Evolutionary conservation across 53 echinoderm and acorn worm species (phyloP), one percentile per base, ranked within the genome.

Genomic region (Henricia sp.): DNA sequence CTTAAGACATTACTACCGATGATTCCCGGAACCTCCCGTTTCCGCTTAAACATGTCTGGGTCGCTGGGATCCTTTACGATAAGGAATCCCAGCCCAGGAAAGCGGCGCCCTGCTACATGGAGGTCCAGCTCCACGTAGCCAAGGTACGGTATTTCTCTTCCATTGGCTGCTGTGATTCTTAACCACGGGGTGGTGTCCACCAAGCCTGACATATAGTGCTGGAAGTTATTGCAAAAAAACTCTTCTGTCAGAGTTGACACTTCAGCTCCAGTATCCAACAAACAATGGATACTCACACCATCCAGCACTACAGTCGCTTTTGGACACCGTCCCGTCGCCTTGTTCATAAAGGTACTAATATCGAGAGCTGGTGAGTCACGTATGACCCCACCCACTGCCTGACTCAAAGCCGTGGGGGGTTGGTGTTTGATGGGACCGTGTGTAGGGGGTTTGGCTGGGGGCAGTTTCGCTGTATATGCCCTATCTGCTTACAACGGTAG

Each of bases 191-290:
- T 25, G 67, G 14, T 12, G 17, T 65, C 26, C 50, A 50, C 21
- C n/a, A 20, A 17, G 66, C 37, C 20, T 66, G 66, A 9, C 6
- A 2, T 51, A n/a, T 12, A 16, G 36, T 2, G 38, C 37, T 5
- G 2, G 12, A 12, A 17, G 66, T 5, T 66, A 17, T 2, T 10
- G 14, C 6, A 38, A 2, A 2, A 36, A 6, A 6, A 66, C 36
- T 34, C 66, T 4, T 34, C 37, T 13, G 66, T 66, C 5, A 66
- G 13, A 13, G 66, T 66, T 5, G 66, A 37, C 19, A 66, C 66
- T 21, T 66, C 37, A 19, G 66, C 35, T 36, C 66, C 66, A 66
- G 38, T 66, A 38, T 66, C 66, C 6, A 66, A 28, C 4, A 66
- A 20, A 51, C 51, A 51, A 51, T 51, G 51, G 51, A 20, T 51